Conservation (phyloP, 1,140 invertebrate genomes). For the Atta texana region DNA sequence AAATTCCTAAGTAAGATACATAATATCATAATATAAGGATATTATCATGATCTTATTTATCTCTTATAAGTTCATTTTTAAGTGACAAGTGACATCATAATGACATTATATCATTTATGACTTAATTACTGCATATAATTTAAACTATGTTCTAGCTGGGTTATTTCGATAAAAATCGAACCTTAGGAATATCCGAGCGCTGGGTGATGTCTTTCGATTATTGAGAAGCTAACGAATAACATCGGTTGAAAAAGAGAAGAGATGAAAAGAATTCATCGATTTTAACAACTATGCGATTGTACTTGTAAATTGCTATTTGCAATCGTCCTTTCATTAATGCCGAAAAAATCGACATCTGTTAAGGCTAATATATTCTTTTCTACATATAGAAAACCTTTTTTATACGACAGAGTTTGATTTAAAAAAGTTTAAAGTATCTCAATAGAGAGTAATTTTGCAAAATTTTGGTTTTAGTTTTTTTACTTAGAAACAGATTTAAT, state of each 20-base stretch:
- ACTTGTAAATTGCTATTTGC: background rate
- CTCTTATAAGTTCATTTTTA: too few species aligned
- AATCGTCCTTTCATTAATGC: background rate
- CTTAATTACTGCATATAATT: too few species aligned
- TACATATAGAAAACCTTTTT: background rate
- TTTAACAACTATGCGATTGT: background rate
- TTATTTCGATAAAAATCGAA: background rate
- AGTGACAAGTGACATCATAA: too few species aligned
- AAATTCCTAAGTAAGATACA: too few species aligned
- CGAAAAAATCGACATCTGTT: background rate
- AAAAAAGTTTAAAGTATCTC: background rate
- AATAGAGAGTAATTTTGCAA: background rate
- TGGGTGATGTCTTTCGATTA: background rate
- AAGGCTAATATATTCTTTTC: background rate
- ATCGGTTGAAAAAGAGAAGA: background rate
- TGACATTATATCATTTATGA: too few species aligned
- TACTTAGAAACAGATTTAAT: background rate
- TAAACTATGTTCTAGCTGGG: too few species aligned
- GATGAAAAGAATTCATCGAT: background rate
- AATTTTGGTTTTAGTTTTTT: background rate
- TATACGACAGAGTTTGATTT: background rate
- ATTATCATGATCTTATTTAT: too few species aligned
- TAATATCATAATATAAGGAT: too few species aligned
- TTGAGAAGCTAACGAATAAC: background rate
- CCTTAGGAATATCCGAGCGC: background rate